Percentiles rank a stretch among this genome's conserved stretches.
Conservation (phyloP, 1,140 invertebrate genomes). For the Drosophila asahinai region DNA sequence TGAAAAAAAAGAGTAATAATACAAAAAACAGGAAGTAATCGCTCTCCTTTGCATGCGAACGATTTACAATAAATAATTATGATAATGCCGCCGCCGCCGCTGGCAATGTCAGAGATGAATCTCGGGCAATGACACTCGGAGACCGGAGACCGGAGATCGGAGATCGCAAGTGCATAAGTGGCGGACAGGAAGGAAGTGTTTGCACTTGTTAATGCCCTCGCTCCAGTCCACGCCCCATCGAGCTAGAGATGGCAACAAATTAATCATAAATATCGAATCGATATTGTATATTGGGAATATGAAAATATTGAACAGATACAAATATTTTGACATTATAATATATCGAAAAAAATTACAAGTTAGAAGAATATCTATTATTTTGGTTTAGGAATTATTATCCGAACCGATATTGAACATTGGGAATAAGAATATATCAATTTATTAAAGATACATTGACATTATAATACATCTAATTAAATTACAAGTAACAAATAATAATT, state of each 20-base stretch:
- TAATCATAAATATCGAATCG: neutral
- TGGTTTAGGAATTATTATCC: too few relatives aligned
- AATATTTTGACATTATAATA: too few relatives aligned
- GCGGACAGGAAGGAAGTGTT: slow-evolving; percentile 48
- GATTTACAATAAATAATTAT: slow-evolving; percentile 74
- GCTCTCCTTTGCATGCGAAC: slow-evolving; percentile 47
- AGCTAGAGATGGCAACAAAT: neutral
- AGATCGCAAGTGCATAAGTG: slow-evolving; percentile 4
- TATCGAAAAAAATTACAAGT: too few relatives aligned
- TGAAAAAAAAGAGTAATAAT: slow-evolving; percentile 36
- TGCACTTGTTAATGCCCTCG: slow-evolving; percentile 45
- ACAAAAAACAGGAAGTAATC: slow-evolving; percentile 59
- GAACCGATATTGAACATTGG: too few relatives aligned
- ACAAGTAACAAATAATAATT: too few relatives aligned
- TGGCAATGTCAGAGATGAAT: slow-evolving; percentile 35
- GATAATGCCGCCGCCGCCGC: slow-evolving; percentile 40
- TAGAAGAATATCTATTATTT: too few relatives aligned
- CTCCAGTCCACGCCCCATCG: slow-evolving; percentile 8
- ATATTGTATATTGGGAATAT: neutral
- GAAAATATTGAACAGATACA: too few relatives aligned
- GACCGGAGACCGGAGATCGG: slow-evolving; percentile 5
- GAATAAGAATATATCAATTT: too few relatives aligned
- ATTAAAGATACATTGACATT: too few relatives aligned
- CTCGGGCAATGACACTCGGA: slow-evolving; percentile 31
- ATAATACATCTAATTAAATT: too few relatives aligned